phyloP scores from a whole-genome alignment of 2,888 invertebrate species.

The Tryphoninae sp. region DNA sequence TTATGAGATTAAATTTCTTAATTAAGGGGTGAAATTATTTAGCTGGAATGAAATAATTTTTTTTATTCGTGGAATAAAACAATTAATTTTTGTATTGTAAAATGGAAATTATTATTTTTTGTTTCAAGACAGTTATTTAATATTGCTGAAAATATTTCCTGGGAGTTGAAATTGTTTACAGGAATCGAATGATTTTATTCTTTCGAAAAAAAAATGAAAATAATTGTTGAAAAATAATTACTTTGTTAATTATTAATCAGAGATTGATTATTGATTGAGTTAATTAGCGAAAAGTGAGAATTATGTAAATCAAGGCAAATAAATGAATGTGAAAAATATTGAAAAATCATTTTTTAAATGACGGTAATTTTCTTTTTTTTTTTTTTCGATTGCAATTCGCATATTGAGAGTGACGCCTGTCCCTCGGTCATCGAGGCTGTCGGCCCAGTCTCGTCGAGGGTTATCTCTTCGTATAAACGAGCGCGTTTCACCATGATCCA shows the following conservation, averaged over 20 bases:
- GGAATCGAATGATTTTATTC: not conserved
- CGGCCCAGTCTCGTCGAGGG: not conserved
- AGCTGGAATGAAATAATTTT: not conserved
- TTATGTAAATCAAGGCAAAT: no score
- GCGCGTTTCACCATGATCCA: slow-evolving; percentile 13
- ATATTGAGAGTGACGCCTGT: not conserved
- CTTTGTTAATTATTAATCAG: no score
- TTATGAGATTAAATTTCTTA: not conserved
- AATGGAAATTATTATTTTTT: not conserved
- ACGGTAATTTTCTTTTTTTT: not conserved
- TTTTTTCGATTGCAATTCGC: not conserved
- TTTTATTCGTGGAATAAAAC: not conserved
- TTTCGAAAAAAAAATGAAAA: no score
- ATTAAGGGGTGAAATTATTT: not conserved
- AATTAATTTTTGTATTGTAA: not conserved
- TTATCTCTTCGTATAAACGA: not conserved
- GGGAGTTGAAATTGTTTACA: not conserved
- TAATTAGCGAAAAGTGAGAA: no score
- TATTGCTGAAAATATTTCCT: no score
- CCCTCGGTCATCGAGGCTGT: not conserved
- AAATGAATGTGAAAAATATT: no score
- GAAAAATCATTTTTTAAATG: not conserved
- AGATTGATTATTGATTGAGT: no score
- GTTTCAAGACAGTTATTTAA: not conserved
- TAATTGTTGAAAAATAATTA: no score